Base-by-base conservation (phyloP, 2,888 invertebrate genomes). In the Lasioglossum malachurum region DNA sequence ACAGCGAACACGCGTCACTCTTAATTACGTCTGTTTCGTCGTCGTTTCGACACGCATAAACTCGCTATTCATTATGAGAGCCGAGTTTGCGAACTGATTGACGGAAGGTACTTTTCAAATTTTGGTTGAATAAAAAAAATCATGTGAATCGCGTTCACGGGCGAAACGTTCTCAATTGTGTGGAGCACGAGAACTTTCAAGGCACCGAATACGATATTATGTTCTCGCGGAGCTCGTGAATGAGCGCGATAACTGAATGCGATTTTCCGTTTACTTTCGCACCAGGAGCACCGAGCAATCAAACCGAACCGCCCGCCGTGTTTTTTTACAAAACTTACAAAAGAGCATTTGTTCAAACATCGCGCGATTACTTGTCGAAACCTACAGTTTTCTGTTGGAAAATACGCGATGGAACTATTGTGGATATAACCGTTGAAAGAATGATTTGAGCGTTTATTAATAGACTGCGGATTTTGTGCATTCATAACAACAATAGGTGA, bases 1-100 rank as follows among this genome's bases (percentile, higher is more conserved):
- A 75, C 77, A 23, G 81, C 10, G 69, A 41, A 76, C 75, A 31
- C 75, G 75, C 41, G 71, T 10, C 35, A 10, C 23, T 41, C 12
- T 23, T 69, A 69, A 41, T 69, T 69, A 41, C 41, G 69, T 23
- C 1, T 12, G 69, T 38, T 23, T 12, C 35, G 38, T 23, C 69
- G 38, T 19, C 23, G 23, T 10, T 69, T 69, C 38, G 1, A 38
- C 69, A 23, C 38, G 41, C 69, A 69, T 41, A 69, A 69, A 41
- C n/a, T 19, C 69, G 12, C 31, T 19, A 35, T 67, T 35, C 69
- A 41, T 69, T 69, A 23, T 7, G 3, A 31, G 19, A 35, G 3
- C 35, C 19, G 19, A 31, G 16, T 19, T 27, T 5, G 2, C 14
- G 5, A 60, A 14, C 5, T 7, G 64, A 67, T 67, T 19, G 8